A percentile compares a stretch with the other conserved stretches of the same genome.
phyloP scores from a whole-genome alignment of 2,113 vertebrate species.

The Rhineura floridana region DNA sequence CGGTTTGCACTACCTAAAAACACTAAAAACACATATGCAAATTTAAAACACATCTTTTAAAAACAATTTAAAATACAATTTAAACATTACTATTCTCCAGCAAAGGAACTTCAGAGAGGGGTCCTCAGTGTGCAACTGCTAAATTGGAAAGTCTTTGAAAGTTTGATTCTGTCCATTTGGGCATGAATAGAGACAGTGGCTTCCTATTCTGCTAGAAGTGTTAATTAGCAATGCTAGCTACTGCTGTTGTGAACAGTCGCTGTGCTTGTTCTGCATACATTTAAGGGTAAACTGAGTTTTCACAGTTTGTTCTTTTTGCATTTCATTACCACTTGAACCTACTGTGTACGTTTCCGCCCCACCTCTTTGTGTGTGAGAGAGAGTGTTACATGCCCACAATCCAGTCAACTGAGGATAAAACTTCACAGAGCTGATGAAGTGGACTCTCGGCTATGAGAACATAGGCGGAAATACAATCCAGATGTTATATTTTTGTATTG shows the following conservation, averaged over 20 bases:
- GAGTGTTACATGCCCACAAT: no score
- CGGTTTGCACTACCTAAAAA: no score
- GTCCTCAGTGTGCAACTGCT: neutral
- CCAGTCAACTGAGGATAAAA: no score
- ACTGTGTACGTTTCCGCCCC: neutral
- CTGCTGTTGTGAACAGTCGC: neutral
- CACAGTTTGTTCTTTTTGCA: neutral
- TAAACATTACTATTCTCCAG: neutral
- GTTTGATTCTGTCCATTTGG: neutral
- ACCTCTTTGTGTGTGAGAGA: no score
- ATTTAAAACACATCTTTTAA: no score
- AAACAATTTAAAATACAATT: no score
- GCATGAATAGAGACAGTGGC: neutral
- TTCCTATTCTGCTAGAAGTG: neutral
- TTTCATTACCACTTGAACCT: neutral
- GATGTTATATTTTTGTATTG: no score
- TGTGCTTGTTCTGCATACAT: neutral
- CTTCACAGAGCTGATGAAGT: no score
- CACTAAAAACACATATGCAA: no score
- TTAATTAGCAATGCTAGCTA: neutral
- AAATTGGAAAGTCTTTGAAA: neutral
- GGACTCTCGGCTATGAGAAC: no score
- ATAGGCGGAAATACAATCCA: no score
- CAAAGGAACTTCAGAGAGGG: neutral
- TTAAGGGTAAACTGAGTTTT: neutral